Conservation (phyloP, 2,797 vertebrate genomes). For the Parauchenoglanis ngamensis region DNA sequence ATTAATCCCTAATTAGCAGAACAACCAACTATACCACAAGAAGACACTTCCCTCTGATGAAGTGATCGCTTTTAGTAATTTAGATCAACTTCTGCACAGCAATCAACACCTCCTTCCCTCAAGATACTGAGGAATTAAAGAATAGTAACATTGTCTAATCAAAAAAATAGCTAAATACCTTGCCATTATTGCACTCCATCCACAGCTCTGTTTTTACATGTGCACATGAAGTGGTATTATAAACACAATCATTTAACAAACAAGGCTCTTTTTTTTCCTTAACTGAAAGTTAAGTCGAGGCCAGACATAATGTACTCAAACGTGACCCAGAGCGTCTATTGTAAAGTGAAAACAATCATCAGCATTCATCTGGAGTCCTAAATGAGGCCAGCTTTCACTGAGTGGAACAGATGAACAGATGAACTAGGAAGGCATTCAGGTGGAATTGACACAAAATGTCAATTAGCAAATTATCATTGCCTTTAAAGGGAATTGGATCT, state of each 20-base stretch:
- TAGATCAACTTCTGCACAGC: conserved; percentile 44
- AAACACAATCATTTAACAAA: conserved; percentile 30
- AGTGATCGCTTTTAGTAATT: conserved; percentile 53
- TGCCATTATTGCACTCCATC: background rate
- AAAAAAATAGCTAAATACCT: background rate
- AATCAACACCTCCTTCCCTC: conserved; percentile 35
- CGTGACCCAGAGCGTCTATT: conserved; percentile 43
- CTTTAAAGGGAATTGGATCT: conserved; percentile 73
- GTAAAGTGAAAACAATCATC: conserved; percentile 52
- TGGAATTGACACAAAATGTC: conserved; percentile 81
- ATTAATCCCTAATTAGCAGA: conserved; percentile 68
- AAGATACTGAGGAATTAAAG: conserved; percentile 17
- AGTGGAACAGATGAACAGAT: conserved; percentile 40
- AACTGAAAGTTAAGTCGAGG: conserved; percentile 27
- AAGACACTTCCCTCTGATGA: conserved; percentile 58
- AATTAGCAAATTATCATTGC: conserved; percentile 80
- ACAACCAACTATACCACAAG: conserved; percentile 58
- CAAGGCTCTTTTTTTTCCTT: background rate
- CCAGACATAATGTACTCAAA: conserved; percentile 21
- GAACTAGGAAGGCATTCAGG: conserved; percentile 71
- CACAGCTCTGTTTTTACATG: background rate
- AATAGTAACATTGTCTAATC: background rate
- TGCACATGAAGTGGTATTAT: background rate
- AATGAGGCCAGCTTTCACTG: conserved; percentile 44
- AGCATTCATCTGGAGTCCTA: conserved; percentile 40